Percentiles rank a stretch among this genome's conserved stretches.
These are phyloP conservation scores for Pseudochaenichthys georgianus DNA, from an alignment of 2,797 vertebrate genomes.

Conservation along the genomic window DNA sequence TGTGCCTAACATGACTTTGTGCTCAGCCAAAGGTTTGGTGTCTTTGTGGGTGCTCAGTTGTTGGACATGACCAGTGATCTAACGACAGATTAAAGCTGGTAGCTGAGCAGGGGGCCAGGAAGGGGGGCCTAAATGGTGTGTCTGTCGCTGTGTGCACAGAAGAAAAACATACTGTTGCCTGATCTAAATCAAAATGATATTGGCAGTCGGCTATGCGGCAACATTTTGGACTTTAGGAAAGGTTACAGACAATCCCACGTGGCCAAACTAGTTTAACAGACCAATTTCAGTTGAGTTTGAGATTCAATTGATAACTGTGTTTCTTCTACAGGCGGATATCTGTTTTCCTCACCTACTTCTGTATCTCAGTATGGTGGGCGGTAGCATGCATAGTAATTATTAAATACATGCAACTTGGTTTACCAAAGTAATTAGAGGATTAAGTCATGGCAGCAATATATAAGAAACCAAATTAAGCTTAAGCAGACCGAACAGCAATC, in stretches of 20 bases:
- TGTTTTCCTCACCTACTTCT: constrained; percentile 15
- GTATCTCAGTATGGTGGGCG: constrained; percentile 16
- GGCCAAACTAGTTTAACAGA: background rate
- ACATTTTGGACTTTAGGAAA: background rate
- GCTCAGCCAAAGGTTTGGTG: constrained; percentile 53
- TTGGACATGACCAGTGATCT: constrained; percentile 77
- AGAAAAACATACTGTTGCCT: constrained; percentile 26
- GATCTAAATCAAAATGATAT: constrained; percentile 34
- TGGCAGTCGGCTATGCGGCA: constrained; percentile 15
- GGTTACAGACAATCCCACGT: background rate
- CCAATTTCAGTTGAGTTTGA: no score
- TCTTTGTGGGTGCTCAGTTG: constrained; percentile 75
- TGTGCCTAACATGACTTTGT: constrained; percentile 72
- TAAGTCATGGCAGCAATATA: constrained; percentile 18
- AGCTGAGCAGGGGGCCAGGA: constrained; percentile 57
- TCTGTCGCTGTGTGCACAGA: background rate
- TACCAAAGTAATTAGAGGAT: constrained; percentile 34
- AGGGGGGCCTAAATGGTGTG: constrained; percentile 24
- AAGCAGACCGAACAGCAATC: constrained; percentile 24
- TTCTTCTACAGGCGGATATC: constrained; percentile 2
- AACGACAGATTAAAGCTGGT: constrained; percentile 86
- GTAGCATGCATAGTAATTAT: constrained; percentile 29
- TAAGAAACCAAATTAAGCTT: constrained; percentile 24
- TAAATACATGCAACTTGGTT: constrained; percentile 44
- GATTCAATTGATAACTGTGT: background rate